Evolutionary conservation across 92 coral and sea anemone species (phyloP), one percentile per base, ranked within the genome.

Genomic region (Epizoanthus scotinus): DNA sequence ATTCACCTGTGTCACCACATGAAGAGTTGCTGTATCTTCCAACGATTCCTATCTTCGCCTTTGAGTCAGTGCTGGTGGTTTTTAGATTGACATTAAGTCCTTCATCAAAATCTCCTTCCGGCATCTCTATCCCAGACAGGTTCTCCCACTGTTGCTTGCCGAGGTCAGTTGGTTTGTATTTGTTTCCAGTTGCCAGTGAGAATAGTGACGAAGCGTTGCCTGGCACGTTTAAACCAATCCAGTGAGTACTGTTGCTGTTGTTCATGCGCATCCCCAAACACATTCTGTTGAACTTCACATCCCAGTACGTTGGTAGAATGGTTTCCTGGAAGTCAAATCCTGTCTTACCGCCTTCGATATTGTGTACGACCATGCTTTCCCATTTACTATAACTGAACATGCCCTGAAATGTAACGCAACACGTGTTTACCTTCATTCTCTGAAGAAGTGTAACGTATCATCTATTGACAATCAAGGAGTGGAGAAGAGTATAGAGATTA

Each of bases 261-360:
- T 26, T 63, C 42, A 63, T 27, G 67, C 5, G 42, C 67, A 63
- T 63, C 2, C 67, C 67, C 40, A 63, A 21, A 63, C 67, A 63
- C 5, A 63, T 19, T 21, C 31, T 63, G 40, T 29, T 63, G 15
- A 63, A 20, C 19, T 63, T 18, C 8, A 27, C 20, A 6, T 21
- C 31, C 67, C 42, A 63, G n/a, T 63, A 63, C 17, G 67, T 63
- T 63, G 36, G 38, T 2, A 63, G 40, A 21, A 63, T 10, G 36
- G 67, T 63, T 27, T 26, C 19, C 3, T 21, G 18, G 42, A 2
- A 25, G 40, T 27, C 38, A 14, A 27, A 9, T 63, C 67, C 67
- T 25, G 67, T 26, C 26, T 63, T 27, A 0, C 67, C 67, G 31
- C 5, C 67, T 63, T 63, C 40, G 20, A 2, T 19, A 27, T 63